Percentiles rank a stretch among this genome's conserved stretches.
Conservation (phyloP, 1,140 invertebrate species). For the Penaeus chinensis region DNA sequence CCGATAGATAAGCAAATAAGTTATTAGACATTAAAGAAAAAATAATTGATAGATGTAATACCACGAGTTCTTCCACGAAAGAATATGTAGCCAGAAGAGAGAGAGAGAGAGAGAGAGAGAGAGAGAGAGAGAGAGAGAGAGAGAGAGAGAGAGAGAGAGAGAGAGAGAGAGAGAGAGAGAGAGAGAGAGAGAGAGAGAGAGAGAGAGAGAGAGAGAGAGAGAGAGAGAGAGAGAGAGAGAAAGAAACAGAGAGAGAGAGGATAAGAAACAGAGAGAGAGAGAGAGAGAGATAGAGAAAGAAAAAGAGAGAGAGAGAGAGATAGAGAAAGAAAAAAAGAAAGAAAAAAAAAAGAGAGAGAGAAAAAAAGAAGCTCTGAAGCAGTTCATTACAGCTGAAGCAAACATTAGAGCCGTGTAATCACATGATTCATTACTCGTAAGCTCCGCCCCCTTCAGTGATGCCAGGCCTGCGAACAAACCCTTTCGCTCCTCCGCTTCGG, state of each 20-base stretch:
- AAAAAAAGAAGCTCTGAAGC: too few species aligned
- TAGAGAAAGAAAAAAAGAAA: neutral
- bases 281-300: neutral
- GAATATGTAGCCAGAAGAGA: neutral
- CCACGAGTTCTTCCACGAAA: too few species aligned
- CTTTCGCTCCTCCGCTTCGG: too few species aligned
- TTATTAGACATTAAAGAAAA: too few species aligned
- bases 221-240: neutral
- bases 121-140: neutral
- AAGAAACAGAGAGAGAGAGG: neutral
- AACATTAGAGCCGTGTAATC: too few species aligned
- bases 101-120: conserved; percentile 3
- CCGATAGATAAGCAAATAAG: too few species aligned
- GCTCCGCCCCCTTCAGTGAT: too few species aligned
- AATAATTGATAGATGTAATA: too few species aligned
- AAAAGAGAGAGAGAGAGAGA: neutral
- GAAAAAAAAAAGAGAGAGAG: neutral
- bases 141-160: neutral
- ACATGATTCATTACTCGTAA: too few species aligned
- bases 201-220: neutral
- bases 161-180: neutral
- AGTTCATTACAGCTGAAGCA: too few species aligned
- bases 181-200: neutral
- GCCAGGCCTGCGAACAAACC: too few species aligned
- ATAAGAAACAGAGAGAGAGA: neutral